Base-by-base conservation (phyloP, 2,797 vertebrate genomes). In the Dicrostonyx torquatus region DNA sequence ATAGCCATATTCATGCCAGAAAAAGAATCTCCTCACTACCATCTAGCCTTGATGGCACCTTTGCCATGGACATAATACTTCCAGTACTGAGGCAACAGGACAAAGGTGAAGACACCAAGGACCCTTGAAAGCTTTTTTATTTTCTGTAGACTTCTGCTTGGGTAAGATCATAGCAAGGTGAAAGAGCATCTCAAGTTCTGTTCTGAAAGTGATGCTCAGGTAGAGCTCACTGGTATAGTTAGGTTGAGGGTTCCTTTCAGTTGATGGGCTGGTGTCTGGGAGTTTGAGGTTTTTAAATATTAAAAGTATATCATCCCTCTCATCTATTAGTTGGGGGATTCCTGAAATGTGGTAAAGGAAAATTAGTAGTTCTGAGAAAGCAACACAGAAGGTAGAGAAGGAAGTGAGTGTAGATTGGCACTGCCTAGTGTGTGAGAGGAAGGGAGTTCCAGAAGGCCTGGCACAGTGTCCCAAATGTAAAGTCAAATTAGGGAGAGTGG, bases 31-130 rank as follows among this genome's bases (percentile, higher is more conserved):
- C 40, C 24, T 78, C 55, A 37, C 22, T 50, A 62, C 4, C 40
- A 29, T 14, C 34, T 13, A 5, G 11, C 20, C 6, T 4, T 55
- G 18, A 29, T 43, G n/a, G 0, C 0, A 43, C 11, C 6, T 37
- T 60, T 31, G 22, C 43, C 55, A 73, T 0, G 0, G n/a, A 29
- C 48, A 17, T 13, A 48, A 6, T 13, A 70, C 45, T 24, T 92
- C 37, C 50, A 76, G 26, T 50, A 90, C 26, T 53, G 18, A 14
- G n/a, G 72, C 66, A 75, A 82, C 4, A 60, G 0, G 5, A 83
- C 31, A 92, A 87, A 89, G 2, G 9, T 66, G 0, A 55, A 93
- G 64, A 76, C 24, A 20, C 6, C 55, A 78, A 48, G 55, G 45
- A 68, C 10, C 15, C 5, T 4, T 29, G 11, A 77, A 72, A 80